phyloP scores from a whole-genome alignment of 1,140 invertebrate species.

The Bilobella aurantiaca region DNA sequence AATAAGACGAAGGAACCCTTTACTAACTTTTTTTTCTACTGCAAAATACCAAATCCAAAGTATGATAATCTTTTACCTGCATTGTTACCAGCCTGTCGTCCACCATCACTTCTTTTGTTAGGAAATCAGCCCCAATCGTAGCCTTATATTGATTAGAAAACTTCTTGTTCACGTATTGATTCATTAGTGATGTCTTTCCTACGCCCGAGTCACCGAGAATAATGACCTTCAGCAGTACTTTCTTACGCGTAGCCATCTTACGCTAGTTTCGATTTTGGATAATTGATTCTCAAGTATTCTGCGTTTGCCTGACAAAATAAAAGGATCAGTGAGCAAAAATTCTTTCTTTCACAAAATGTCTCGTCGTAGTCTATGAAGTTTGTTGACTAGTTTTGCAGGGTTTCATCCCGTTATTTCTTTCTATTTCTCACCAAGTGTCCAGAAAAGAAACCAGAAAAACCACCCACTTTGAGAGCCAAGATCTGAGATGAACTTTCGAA shows the following conservation, averaged over 20 bases:
- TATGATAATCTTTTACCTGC: conserved; percentile 51
- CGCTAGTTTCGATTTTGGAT: no score
- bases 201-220: conserved; percentile 96
- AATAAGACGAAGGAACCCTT: not conserved
- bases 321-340: no score
- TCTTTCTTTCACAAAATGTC: no score
- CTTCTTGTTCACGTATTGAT: conserved; percentile 99
- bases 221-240: conserved; percentile 92
- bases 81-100: conserved; percentile 97
- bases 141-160: conserved; percentile 99
- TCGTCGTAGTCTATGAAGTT: no score
- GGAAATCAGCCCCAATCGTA: conserved; percentile 98
- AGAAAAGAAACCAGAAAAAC: no score
- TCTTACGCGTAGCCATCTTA: conserved; percentile 86
- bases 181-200: conserved; percentile 99
- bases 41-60: not conserved
- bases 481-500: no score
- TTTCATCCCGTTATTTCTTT: no score
- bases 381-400: no score
- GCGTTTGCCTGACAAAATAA: no score
- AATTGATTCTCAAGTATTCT: no score
- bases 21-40: not conserved
- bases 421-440: no score
- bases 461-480: no score
- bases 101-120: conserved; percentile 98